Evolutionary conservation across 2,888 invertebrate genomes (phyloP), one percentile per base, ranked within the genome.

Genomic region (Heteromyza rotundicornis): DNA sequence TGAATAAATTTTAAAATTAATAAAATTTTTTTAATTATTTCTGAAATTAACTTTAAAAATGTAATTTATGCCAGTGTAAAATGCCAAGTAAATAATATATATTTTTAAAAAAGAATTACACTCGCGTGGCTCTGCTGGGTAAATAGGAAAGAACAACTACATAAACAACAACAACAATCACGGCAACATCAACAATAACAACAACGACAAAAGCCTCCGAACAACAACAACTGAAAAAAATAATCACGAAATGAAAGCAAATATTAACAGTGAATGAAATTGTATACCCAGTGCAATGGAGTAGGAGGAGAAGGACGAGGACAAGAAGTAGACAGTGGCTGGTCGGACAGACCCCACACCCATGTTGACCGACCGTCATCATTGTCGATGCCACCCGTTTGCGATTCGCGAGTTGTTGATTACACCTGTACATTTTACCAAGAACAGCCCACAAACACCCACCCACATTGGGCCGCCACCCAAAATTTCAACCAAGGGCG

Each of bases 341-440:
- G n/a, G n/a, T n/a, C n/a, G n/a, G n/a, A n/a, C n/a, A n/a, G n/a
- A 32, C n/a, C n/a, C 32, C 32, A 32, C 32, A 32, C 32, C 32
- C 5, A 8, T 12, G 32, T 32, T 8, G 32, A 5, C 7, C 32
- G 7, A 32, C 12, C 32, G 32, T 32, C 32, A 32, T 32, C 32
- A 12, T 32, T 32, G 32, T 32, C 12, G 32, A 8, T 32, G 8
- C 40, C 40, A n/a, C 10, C 40, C 3, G 40, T n/a, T 8, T 7
- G 10, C 10, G 40, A 3, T n/a, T 7, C 16, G 74, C 74, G 71
- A 75, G 75, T 74, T 74, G 70, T 75, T 75, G 75, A 74, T 75
- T 74, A 73, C 74, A 73, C 74, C 74, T 71, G 32, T 35, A 49
- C n/a, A 49, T 49, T n/a, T n/a, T n/a, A n/a, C n/a, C n/a, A n/a